Percentiles rank a stretch among this genome's conserved stretches.
Evolutionary conservation across 2,797 vertebrate genomes (phyloP).

Genomic region (Leuciscus waleckii): DNA sequence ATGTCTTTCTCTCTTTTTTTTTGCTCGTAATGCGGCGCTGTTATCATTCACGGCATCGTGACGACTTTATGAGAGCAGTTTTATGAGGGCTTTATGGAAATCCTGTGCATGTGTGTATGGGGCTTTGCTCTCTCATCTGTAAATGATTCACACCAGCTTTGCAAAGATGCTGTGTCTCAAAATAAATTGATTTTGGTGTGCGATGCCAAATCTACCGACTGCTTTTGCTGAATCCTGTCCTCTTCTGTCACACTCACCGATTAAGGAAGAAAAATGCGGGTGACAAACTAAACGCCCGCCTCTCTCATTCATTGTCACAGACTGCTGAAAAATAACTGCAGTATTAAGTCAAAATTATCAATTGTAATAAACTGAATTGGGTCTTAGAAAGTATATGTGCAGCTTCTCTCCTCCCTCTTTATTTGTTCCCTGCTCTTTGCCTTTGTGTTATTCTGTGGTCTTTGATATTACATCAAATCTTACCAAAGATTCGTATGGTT

Average conservation of each 20-base stretch:
- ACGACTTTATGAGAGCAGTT: conserved; percentile 15
- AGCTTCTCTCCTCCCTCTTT: not conserved
- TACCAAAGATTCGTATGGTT: no score
- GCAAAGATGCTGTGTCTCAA: not conserved
- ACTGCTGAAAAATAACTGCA: not conserved
- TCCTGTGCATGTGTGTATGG: not conserved
- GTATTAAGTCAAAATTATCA: not conserved
- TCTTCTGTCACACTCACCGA: not conserved
- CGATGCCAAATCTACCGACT: not conserved
- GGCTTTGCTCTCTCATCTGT: conserved; percentile 13
- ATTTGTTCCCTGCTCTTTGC: not conserved
- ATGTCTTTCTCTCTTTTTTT: conserved; percentile 63
- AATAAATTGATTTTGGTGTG: conserved; percentile 12
- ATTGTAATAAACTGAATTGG: not conserved
- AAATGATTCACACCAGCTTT: conserved; percentile 25
- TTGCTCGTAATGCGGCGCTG: conserved; percentile 47
- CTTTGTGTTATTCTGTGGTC: no score
- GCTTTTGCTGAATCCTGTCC: not conserved
- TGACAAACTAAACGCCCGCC: not conserved
- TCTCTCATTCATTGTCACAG: not conserved
- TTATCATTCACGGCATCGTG: conserved; percentile 50
- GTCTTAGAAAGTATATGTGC: not conserved
- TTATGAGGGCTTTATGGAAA: conserved; percentile 58
- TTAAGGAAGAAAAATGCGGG: not conserved
- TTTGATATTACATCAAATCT: no score